A percentile compares a stretch with the other conserved stretches of the same genome.
These are phyloP conservation scores for Columba guinea DNA, from an alignment of 2,797 vertebrate species.

Conservation along the genomic window DNA sequence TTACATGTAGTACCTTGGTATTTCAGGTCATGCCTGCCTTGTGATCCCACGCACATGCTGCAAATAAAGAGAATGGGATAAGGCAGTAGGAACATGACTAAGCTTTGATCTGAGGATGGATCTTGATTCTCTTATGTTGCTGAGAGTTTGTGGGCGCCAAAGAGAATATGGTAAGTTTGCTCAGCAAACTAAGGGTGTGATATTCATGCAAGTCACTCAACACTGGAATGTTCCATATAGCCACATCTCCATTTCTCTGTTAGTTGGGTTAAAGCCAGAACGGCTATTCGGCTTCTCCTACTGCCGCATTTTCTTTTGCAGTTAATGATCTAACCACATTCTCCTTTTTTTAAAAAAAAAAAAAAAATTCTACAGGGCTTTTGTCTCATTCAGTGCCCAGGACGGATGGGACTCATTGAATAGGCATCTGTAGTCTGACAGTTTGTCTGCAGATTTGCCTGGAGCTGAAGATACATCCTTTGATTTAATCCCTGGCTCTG, in stretches of 20 bases:
- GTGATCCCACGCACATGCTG: neutral
- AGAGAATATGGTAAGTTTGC: neutral
- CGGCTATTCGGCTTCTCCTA: neutral
- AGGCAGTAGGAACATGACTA: neutral
- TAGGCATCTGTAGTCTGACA: conserved; percentile 29
- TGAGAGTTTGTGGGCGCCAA: neutral
- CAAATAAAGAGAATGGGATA: neutral
- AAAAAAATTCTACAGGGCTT: conserved; percentile 10
- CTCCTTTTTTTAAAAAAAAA: neutral
- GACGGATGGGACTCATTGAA: conserved; percentile 47
- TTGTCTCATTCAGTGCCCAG: conserved; percentile 25
- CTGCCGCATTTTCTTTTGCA: conserved; percentile 5
- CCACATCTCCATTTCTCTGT: neutral
- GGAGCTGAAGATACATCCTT: conserved; percentile 30
- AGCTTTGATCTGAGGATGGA: neutral
- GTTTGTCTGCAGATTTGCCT: conserved; percentile 37
- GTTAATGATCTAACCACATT: conserved; percentile 49
- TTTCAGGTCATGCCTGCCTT: neutral
- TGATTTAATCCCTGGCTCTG: conserved; percentile 16
- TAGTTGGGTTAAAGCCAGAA: neutral
- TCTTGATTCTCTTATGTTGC: neutral
- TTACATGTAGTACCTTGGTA: neutral
- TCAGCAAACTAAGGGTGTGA: neutral
- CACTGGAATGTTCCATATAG: neutral
- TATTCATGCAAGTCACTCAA: neutral